These are phyloP conservation scores for Motacilla tschutschensis DNA, from an alignment of 2,113 vertebrate species.

Conservation along the genomic window DNA sequence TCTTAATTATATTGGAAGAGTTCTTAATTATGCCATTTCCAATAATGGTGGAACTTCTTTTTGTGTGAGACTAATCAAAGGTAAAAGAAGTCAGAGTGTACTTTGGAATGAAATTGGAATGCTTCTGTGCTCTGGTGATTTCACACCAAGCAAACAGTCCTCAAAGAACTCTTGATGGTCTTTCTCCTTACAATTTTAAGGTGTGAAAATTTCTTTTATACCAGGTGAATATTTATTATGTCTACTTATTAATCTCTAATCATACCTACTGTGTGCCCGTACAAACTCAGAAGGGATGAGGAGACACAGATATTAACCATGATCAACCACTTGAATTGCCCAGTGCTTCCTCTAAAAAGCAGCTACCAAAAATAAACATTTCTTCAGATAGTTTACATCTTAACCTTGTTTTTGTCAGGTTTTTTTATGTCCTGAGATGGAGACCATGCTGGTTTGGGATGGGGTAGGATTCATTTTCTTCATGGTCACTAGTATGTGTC, in stretches of 20 bases:
- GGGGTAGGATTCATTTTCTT: background rate
- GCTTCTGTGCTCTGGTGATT: background rate
- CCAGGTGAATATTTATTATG: background rate
- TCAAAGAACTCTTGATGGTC: background rate
- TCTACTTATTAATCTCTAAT: background rate
- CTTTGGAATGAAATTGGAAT: background rate
- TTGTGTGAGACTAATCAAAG: conserved; percentile 21
- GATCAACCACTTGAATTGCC: background rate
- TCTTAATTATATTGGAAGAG: conserved; percentile 37
- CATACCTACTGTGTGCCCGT: background rate
- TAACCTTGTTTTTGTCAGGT: background rate
- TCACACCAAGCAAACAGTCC: background rate
- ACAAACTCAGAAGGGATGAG: background rate
- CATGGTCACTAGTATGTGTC: background rate
- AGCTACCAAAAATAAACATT: background rate
- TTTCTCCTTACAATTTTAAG: background rate
- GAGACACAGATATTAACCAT: background rate
- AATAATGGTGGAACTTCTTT: conserved; percentile 14
- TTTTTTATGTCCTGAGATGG: background rate
- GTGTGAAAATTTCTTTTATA: background rate
- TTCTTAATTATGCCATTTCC: conserved; percentile 30
- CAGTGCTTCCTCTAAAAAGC: background rate
- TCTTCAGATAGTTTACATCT: background rate
- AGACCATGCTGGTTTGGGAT: background rate
- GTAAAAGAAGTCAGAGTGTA: background rate